A percentile compares a stretch with the other conserved stretches of the same genome.
phyloP scores from a whole-genome alignment of 2,888 invertebrate genomes.

The Tetranychus piercei region DNA sequence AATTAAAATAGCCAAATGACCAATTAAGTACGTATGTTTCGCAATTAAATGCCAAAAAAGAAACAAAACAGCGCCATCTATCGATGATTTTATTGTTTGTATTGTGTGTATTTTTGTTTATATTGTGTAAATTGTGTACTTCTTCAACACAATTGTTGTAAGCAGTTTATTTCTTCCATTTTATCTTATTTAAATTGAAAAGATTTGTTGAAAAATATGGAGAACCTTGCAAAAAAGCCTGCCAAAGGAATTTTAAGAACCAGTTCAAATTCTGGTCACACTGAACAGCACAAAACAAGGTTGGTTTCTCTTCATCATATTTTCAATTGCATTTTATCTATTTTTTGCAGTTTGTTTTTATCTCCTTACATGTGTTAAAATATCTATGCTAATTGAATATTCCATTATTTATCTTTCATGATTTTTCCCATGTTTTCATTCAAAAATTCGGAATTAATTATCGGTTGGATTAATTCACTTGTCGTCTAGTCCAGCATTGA shows the following conservation, averaged over 20 bases:
- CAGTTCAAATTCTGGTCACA: constrained; percentile 64
- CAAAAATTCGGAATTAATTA: background rate
- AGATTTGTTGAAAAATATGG: constrained; percentile 29
- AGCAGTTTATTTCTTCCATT: background rate
- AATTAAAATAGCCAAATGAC: no score
- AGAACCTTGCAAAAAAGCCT: constrained; percentile 62
- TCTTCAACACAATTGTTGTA: no score
- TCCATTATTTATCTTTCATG: background rate
- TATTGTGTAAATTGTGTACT: no score
- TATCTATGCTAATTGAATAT: no score
- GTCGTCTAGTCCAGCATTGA: background rate
- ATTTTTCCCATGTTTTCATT: background rate
- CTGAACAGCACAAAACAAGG: constrained; percentile 26
- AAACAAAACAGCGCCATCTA: no score
- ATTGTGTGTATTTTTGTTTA: no score
- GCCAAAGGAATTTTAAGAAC: constrained; percentile 78
- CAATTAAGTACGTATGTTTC: no score
- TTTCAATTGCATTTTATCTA: no score
- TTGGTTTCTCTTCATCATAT: background rate
- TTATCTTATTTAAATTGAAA: background rate
- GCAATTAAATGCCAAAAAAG: no score
- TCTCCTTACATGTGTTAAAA: no score
- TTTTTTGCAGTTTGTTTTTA: no score
- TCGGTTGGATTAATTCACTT: background rate
- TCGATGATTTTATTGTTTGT: no score